Conservation (phyloP, 35 echinoderm and acorn worm genomes). For the Patiria miniata region DNA sequence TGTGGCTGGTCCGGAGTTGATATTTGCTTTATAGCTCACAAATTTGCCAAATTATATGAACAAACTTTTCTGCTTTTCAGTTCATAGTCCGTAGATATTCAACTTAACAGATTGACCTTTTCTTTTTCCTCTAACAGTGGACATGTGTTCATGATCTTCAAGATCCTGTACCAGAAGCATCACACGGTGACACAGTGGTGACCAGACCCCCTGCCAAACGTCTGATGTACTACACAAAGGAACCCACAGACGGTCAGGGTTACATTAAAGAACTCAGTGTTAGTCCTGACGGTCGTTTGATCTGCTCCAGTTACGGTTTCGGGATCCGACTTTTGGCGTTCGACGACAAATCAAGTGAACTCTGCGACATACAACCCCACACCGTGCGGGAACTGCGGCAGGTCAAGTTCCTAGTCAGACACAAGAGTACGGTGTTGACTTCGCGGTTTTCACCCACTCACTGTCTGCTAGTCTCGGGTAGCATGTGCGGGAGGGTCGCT, state of each 20-base stretch:
- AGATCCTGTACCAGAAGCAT: neutral
- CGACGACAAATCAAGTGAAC: constrained; percentile 65
- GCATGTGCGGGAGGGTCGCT: constrained; percentile 78
- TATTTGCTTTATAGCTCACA: too few species aligned
- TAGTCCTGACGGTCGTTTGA: constrained; percentile 87
- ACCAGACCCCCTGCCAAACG: constrained; percentile 34
- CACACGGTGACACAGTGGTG: neutral
- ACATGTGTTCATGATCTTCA: constrained; percentile 97
- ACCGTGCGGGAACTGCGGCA: constrained; percentile 52
- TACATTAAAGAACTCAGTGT: constrained; percentile 99
- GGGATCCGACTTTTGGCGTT: constrained; percentile 81
- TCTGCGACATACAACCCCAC: constrained; percentile 75
- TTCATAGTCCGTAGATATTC: too few species aligned
- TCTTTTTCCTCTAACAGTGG: constrained; percentile 62
- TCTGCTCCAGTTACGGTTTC: constrained; percentile 88
- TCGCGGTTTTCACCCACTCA: constrained; percentile 91
- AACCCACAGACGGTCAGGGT: constrained; percentile 85
- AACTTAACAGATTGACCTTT: neutral
- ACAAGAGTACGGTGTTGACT: constrained; percentile 83
- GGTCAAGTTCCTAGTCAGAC: constrained; percentile 56
- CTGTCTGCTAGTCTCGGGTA: constrained; percentile 73
- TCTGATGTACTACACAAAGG: constrained; percentile 75
- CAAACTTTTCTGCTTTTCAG: too few species aligned
- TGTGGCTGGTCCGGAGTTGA: too few species aligned
- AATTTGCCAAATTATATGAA: too few species aligned